Evolutionary conservation across 2,888 invertebrate species (phyloP).

Genomic region (Macaria notata): DNA sequence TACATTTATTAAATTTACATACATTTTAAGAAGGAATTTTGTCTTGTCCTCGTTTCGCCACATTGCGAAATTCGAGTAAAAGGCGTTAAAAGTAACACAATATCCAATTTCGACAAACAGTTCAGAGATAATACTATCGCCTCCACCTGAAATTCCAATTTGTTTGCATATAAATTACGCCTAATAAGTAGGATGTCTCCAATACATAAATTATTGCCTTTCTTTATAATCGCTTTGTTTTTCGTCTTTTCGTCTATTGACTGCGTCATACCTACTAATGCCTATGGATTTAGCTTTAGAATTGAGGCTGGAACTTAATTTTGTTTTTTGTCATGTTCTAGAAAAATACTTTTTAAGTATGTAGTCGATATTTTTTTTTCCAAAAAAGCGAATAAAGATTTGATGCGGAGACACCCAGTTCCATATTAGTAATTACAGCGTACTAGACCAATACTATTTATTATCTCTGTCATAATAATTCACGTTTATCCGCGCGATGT

Average conservation of each 20-base stretch:
- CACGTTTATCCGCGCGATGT: constrained; percentile 30
- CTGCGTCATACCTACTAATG: neutral
- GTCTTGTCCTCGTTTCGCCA: neutral
- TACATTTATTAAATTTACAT: no score
- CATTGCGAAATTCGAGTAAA: neutral
- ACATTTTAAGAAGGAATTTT: neutral
- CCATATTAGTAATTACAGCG: no score
- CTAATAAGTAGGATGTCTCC: constrained; percentile 28
- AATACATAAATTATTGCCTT: constrained; percentile 32
- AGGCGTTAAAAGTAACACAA: neutral
- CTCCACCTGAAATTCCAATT: constrained; percentile 24
- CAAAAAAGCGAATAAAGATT: no score
- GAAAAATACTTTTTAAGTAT: no score
- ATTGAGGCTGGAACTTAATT: no score
- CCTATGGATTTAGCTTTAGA: no score
- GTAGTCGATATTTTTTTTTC: no score
- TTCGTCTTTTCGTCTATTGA: constrained; percentile 14
- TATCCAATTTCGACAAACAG: constrained; percentile 10
- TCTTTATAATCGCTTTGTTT: constrained; percentile 23
- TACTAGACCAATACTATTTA: no score
- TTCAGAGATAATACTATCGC: constrained; percentile 27
- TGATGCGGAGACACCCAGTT: no score
- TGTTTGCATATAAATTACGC: constrained; percentile 33
- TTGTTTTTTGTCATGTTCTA: no score
- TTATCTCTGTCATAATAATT: constrained; percentile 1